Evolutionary conservation across 2,888 invertebrate species (phyloP).

Genomic region (Dasysyrphus tricinctus): DNA sequence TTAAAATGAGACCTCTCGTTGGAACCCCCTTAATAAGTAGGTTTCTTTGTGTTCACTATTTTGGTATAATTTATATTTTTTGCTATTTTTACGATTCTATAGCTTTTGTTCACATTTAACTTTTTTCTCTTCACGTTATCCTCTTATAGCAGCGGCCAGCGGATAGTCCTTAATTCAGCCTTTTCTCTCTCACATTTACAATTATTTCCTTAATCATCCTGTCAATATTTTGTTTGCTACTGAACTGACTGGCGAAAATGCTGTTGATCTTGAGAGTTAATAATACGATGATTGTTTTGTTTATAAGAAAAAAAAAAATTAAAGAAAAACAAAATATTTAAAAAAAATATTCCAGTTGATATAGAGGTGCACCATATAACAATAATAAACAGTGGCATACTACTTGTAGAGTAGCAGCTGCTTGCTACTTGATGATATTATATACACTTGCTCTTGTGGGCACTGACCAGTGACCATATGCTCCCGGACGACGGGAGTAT

Average conservation of each 20-base stretch:
- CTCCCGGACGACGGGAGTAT: conserved; percentile 24
- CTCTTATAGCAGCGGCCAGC: no score
- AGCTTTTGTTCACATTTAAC: no score
- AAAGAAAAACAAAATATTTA: conserved; percentile 15
- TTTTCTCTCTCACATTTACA: no score
- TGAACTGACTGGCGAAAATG: conserved; percentile 4
- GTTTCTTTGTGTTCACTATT: no score
- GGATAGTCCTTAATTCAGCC: no score
- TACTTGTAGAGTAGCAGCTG: conserved; percentile 28
- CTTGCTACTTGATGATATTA: conserved; percentile 50
- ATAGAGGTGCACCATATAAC: conserved; percentile 50
- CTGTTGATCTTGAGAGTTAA: conserved; percentile 23
- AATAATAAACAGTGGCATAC: conserved; percentile 35
- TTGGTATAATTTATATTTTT: no score
- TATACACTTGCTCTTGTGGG: conserved; percentile 26
- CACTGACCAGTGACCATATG: conserved; percentile 59
- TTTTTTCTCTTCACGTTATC: no score
- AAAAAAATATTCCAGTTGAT: conserved; percentile 37
- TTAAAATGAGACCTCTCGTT: no score
- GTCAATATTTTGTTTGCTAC: conserved; percentile 2
- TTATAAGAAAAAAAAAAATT: conserved; percentile 41
- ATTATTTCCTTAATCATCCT: conserved; percentile 1
- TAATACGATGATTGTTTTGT: conserved; percentile 48
- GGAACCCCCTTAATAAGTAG: no score
- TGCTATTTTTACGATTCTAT: no score